A percentile compares a stretch with the other conserved stretches of the same genome.
Conservation (phyloP, 2,113 vertebrate species). For the Cromileptes altivelis region DNA sequence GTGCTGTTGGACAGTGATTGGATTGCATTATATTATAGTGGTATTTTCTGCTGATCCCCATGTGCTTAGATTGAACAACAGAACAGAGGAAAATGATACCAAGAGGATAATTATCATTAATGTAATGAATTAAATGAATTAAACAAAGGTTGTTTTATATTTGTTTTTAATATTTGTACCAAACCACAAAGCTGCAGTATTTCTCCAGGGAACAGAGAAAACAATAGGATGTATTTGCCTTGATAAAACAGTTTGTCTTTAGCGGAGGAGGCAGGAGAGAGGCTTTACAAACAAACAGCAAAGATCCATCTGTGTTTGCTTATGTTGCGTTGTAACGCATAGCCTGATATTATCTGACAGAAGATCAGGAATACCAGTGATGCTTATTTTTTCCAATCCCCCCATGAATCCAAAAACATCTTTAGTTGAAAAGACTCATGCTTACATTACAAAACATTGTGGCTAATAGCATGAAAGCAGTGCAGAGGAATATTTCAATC, state of each 20-base stretch:
- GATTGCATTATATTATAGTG: background rate
- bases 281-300: conserved; percentile 1
- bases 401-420: background rate
- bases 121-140: background rate
- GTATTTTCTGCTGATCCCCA: background rate
- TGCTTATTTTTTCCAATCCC: background rate
- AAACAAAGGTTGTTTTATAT: conserved; percentile 1
- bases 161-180: conserved; percentile 8
- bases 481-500: background rate
- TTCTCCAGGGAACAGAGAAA: conserved; percentile 2
- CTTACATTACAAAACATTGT: background rate
- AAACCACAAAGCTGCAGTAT: background rate
- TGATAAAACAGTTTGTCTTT: background rate
- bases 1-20: conserved; percentile 1
- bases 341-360: background rate
- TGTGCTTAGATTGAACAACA: background rate
- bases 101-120: background rate
- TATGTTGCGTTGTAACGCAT: background rate
- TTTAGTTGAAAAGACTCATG: background rate
- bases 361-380: background rate
- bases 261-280: background rate
- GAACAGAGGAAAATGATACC: background rate
- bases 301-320: conserved; percentile 9
- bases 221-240: conserved; percentile 3
- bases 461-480: background rate